Evolutionary conservation across 2,113 vertebrate species (phyloP).

Genomic region (Synchiropus splendidus): DNA sequence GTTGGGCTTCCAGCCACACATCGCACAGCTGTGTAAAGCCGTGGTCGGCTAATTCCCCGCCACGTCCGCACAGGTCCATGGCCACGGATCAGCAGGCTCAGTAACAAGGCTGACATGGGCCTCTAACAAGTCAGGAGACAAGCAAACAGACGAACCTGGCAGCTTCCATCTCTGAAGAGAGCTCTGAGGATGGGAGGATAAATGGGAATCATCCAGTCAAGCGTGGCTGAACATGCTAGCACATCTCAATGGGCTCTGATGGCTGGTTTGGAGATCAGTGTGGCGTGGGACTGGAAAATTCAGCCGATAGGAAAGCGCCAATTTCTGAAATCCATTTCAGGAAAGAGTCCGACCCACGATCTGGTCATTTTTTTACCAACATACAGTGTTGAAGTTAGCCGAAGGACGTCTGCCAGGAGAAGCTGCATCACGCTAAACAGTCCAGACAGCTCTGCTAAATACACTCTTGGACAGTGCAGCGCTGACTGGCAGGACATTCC

Average conservation of each 20-base stretch:
- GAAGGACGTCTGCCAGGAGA: too few species aligned
- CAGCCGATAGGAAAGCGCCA: too few species aligned
- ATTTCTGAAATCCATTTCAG: too few species aligned
- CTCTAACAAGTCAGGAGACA: slow-evolving; percentile 39
- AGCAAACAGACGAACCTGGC: slow-evolving; percentile 29
- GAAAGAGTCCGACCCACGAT: too few species aligned
- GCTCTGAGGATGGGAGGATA: slow-evolving; percentile 7
- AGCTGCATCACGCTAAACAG: too few species aligned
- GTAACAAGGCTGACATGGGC: slow-evolving; percentile 47
- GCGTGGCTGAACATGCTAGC: slow-evolving; percentile 35
- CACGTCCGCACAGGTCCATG: slow-evolving; percentile 47
- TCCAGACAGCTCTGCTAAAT: not conserved
- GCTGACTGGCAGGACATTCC: not conserved
- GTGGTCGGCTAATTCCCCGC: slow-evolving; percentile 27
- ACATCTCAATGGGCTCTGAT: slow-evolving; percentile 32
- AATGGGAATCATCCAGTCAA: slow-evolving; percentile 38
- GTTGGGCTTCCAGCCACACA: slow-evolving; percentile 33
- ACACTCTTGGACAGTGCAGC: not conserved
- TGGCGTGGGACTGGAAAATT: slow-evolving; percentile 21
- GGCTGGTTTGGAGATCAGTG: slow-evolving; percentile 26
- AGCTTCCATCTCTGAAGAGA: slow-evolving; percentile 29
- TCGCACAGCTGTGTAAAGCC: slow-evolving; percentile 46
- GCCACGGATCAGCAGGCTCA: slow-evolving; percentile 44
- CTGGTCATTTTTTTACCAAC: too few species aligned
- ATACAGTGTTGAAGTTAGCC: too few species aligned